Conservation (phyloP, 2,888 invertebrate species). For the Harpagoxenus sublaevis region DNA sequence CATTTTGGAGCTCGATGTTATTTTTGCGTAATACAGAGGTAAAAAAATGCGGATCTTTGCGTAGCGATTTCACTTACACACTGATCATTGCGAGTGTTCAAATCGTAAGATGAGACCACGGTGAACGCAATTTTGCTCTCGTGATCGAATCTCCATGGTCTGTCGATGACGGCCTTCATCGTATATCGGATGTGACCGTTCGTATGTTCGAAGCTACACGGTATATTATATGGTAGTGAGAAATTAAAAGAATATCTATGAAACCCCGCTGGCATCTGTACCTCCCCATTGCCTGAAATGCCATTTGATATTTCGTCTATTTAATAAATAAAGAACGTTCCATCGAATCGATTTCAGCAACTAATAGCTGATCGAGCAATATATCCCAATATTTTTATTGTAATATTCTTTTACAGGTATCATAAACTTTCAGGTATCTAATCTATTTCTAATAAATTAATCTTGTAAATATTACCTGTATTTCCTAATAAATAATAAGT, state of each 20-base stretch:
- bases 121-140: slow-evolving; percentile 89
- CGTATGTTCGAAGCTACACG: slow-evolving; percentile 91
- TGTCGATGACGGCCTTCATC: slow-evolving; percentile 91
- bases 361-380: background rate
- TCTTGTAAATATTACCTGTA: slow-evolving; percentile 41
- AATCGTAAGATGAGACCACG: slow-evolving; percentile 52
- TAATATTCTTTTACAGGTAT: background rate
- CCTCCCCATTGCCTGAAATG: slow-evolving; percentile 12
- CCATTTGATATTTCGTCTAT: background rate
- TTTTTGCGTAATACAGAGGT: background rate
- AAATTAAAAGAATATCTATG: slow-evolving; percentile 93
- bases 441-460: background rate
- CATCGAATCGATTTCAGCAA: background rate
- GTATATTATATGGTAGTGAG: slow-evolving; percentile 90
- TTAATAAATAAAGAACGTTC: background rate
- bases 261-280: slow-evolving; percentile 88
- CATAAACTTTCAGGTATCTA: background rate
- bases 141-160: slow-evolving; percentile 94
- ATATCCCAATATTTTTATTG: background rate
- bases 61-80: slow-evolving; percentile 60
- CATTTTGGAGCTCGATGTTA: background rate
- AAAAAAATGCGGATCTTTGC: background rate
- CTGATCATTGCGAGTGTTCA: slow-evolving; percentile 50
- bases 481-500: slow-evolving; percentile 24
- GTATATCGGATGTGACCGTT: slow-evolving; percentile 92